Conservation (phyloP, 1,140 invertebrate genomes). For the Brachionus sp. region DNA sequence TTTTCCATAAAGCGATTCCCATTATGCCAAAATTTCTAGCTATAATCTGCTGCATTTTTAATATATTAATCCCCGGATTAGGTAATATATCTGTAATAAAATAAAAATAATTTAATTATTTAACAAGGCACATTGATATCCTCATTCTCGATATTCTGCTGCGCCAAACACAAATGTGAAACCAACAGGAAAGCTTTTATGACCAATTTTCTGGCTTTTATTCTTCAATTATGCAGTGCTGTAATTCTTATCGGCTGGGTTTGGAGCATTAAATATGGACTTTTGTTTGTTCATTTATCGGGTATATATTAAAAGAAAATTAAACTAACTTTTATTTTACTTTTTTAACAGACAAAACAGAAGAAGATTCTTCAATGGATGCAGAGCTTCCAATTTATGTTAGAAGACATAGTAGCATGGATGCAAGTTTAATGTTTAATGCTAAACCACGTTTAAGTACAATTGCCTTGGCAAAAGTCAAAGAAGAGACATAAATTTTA, state of each 20-base stretch:
- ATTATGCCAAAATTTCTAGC: slow-evolving; percentile 14
- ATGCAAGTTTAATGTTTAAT: not conserved
- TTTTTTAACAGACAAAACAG: slow-evolving; percentile 2
- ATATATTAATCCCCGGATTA: slow-evolving; percentile 27
- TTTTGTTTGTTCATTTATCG: slow-evolving; percentile 42
- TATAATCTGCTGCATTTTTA: slow-evolving; percentile 5
- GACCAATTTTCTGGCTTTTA: slow-evolving; percentile 12
- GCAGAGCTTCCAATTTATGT: slow-evolving; percentile 42
- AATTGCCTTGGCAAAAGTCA: slow-evolving; percentile 7
- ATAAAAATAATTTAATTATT: not conserved
- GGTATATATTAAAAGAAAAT: not conserved
- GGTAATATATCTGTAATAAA: not conserved
- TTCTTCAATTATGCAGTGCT: slow-evolving; percentile 16
- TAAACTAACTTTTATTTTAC: not conserved
- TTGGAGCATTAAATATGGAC: slow-evolving; percentile 35
- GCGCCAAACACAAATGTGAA: slow-evolving; percentile 18
- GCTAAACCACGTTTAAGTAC: slow-evolving; percentile 27
- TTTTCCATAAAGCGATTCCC: slow-evolving; percentile 28
- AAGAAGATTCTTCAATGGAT: not conserved
- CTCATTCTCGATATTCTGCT: slow-evolving; percentile 38
- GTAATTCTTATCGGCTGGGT: slow-evolving; percentile 36
- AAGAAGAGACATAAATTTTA: slow-evolving; percentile 23
- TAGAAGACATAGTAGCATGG: slow-evolving; percentile 43
- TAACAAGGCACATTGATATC: slow-evolving; percentile 31
- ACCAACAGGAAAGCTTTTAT: slow-evolving; percentile 21